A percentile compares a stretch with the other conserved stretches of the same genome.
These are phyloP conservation scores for Phymatocera aterrima DNA, from an alignment of 2,888 invertebrate genomes.

Conservation along the genomic window DNA sequence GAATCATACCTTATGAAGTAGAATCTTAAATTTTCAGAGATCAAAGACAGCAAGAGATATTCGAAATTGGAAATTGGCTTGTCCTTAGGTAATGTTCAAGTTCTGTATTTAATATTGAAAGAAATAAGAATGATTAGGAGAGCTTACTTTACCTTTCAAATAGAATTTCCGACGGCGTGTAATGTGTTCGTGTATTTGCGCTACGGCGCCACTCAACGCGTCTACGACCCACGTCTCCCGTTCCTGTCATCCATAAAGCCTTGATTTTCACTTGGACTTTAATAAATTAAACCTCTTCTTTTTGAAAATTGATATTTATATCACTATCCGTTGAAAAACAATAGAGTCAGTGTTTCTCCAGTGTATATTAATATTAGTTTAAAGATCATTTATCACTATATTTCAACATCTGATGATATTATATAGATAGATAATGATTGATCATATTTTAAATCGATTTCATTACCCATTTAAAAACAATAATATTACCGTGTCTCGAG, in stretches of 20 bases:
- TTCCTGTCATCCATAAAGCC: slow-evolving; percentile 74
- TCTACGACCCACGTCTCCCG: slow-evolving; percentile 73
- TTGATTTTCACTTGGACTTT: slow-evolving; percentile 63
- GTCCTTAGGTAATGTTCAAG: too few species aligned
- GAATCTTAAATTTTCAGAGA: too few species aligned
- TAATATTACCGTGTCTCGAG: slow-evolving; percentile 65
- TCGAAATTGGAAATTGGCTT: too few species aligned
- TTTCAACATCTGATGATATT: slow-evolving; percentile 12
- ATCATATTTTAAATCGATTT: slow-evolving; percentile 10
- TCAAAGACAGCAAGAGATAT: too few species aligned
- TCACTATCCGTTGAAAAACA: slow-evolving; percentile 69
- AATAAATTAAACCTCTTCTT: slow-evolving; percentile 54
- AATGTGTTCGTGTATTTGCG: slow-evolving; percentile 63
- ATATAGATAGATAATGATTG: neutral
- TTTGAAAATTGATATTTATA: slow-evolving; percentile 50
- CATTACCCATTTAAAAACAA: slow-evolving; percentile 69
- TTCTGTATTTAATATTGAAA: too few species aligned
- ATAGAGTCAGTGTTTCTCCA: slow-evolving; percentile 64
- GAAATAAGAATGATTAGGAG: too few species aligned
- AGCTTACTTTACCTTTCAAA: slow-evolving; percentile 1
- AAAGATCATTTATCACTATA: slow-evolving; percentile 58
- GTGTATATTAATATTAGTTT: slow-evolving; percentile 61
- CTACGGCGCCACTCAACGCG: slow-evolving; percentile 74
- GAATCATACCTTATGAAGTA: too few species aligned
- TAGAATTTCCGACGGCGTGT: neutral